A percentile compares a stretch with the other conserved stretches of the same genome.
Evolutionary conservation across 2,797 vertebrate genomes (phyloP).

Genomic region (Enteromius mattozi): DNA sequence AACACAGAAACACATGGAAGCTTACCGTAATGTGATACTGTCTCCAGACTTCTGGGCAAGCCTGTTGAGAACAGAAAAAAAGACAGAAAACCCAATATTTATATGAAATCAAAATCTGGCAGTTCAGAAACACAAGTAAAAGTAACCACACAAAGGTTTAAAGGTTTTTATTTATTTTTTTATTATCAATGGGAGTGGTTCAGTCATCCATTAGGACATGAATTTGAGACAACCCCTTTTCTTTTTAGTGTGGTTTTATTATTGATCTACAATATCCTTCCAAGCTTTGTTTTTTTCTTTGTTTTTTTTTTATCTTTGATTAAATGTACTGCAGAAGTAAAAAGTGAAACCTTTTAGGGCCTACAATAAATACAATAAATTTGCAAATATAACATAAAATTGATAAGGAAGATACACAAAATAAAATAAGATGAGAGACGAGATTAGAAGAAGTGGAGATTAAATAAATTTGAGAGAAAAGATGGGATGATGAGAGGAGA

Average conservation of each 20-base stretch:
- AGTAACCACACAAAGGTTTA: not conserved
- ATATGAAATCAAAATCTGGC: not conserved
- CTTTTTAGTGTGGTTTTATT: not conserved
- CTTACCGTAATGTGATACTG: slow-evolving; percentile 98
- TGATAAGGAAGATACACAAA: not conserved
- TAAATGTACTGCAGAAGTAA: not conserved
- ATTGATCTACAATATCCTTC: not conserved
- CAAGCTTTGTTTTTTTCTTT: no score
- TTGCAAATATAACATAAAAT: not conserved
- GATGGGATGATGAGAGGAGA: not conserved
- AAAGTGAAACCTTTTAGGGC: not conserved
- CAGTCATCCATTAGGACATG: not conserved
- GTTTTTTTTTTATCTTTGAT: not conserved
- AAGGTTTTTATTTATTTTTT: not conserved
- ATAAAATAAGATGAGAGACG: not conserved
- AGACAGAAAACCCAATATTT: not conserved
- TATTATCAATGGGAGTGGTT: not conserved
- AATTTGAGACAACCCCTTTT: not conserved
- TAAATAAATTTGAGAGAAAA: slow-evolving; percentile 68
- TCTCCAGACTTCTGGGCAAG: slow-evolving; percentile 97
- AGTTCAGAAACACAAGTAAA: slow-evolving; percentile 8
- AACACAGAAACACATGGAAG: not conserved
- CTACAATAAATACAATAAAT: not conserved
- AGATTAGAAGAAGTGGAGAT: not conserved
- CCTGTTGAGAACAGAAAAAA: slow-evolving; percentile 77